phyloP scores from a whole-genome alignment of 2,797 vertebrate genomes.

The Arnoldichthys spilopterus region DNA sequence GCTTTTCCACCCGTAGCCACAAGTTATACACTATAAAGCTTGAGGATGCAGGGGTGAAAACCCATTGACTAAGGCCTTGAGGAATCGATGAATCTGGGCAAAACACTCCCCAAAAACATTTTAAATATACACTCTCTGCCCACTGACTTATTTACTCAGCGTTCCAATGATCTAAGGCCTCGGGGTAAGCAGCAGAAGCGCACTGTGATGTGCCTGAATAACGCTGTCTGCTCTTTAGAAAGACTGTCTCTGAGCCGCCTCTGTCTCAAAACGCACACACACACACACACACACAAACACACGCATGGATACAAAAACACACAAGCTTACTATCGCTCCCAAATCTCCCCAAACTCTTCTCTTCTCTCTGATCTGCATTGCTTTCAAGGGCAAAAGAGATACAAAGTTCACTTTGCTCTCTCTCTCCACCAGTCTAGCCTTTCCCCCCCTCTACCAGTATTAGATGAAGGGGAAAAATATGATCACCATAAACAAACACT shows the following conservation, averaged over 20 bases:
- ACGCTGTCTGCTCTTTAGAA: conserved; percentile 12
- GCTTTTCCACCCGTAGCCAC: conserved; percentile 35
- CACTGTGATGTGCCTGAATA: conserved; percentile 23
- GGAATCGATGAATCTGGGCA: neutral
- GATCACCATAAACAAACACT: conserved; percentile 90
- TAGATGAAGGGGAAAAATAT: conserved; percentile 64
- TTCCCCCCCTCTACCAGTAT: conserved; percentile 10
- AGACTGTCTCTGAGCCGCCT: conserved; percentile 17
- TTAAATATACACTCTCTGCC: conserved; percentile 25
- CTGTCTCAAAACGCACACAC: conserved; percentile 8
- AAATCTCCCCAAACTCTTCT: neutral
- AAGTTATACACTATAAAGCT: conserved; percentile 12
- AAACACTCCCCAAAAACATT: neutral
- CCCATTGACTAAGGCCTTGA: neutral
- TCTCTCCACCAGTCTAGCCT: neutral
- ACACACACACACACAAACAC: neutral
- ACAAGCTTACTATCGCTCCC: neutral
- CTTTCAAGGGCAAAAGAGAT: conserved; percentile 45
- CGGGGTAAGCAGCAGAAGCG: conserved; percentile 11
- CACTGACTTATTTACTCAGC: conserved; percentile 36
- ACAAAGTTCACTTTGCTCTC: conserved; percentile 5
- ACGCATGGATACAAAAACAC: neutral
- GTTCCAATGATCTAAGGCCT: conserved; percentile 16
- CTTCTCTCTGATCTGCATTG: conserved; percentile 29
- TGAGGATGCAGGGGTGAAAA: conserved; percentile 5